Percentiles rank a stretch among this genome's conserved stretches.
phyloP scores from a whole-genome alignment of 1,140 invertebrate genomes.

The Drosophila kohkoa region DNA sequence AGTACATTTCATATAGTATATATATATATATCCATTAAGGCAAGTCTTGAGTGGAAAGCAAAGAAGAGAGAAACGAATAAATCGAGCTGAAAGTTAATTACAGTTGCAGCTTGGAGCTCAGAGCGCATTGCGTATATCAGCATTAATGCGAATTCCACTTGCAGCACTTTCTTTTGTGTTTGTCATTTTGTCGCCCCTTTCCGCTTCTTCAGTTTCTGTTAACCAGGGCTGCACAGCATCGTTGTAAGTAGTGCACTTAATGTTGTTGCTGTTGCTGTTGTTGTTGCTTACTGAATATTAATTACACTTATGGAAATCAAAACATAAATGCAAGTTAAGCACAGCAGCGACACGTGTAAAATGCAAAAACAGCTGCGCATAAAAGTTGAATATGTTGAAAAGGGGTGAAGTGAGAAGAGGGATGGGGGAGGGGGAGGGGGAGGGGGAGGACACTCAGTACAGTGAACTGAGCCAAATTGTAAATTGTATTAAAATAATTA shows the following conservation, averaged over 20 bases:
- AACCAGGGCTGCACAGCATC: not conserved
- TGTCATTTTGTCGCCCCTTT: not conserved
- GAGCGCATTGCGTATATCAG: constrained; percentile 2
- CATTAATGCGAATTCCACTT: constrained; percentile 5
- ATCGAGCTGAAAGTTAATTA: constrained; percentile 10
- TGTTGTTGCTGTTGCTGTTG: not conserved
- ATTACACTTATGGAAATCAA: constrained; percentile 71
- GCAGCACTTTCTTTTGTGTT: not conserved
- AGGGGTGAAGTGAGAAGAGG: too few species aligned
- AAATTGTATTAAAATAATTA: constrained; percentile 81
- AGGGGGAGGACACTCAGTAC: not conserved
- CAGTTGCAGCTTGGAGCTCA: not conserved
- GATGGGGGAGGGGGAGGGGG: too few species aligned
- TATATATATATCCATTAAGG: not conserved
- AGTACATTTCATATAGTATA: too few species aligned
- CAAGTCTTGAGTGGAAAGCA: not conserved
- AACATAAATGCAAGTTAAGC: constrained; percentile 54
- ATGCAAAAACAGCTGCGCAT: not conserved
- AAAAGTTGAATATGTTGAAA: not conserved
- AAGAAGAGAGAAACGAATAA: not conserved
- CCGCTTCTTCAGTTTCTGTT: not conserved
- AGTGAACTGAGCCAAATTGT: constrained; percentile 58
- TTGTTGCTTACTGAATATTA: constrained; percentile 43
- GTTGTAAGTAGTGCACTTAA: not conserved
- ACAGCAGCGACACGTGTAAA: constrained; percentile 34